These are phyloP conservation scores for pig (Sus scrofa) DNA, from an alignment of 2,113 vertebrate species.

Conservation along the genomic window DNA sequence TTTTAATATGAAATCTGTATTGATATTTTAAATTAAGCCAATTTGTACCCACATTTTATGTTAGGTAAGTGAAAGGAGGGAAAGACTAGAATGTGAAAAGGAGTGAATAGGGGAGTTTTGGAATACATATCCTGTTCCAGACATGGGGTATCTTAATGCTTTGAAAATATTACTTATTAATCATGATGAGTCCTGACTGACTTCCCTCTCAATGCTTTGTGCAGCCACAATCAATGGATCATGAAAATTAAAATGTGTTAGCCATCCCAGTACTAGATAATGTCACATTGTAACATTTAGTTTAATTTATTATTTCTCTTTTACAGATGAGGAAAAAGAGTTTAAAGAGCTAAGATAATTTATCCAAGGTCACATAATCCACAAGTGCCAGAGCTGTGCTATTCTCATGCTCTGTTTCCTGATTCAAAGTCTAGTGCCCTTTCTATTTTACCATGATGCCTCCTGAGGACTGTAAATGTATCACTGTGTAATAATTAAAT, in stretches of 20 bases:
- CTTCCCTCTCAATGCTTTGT: neutral
- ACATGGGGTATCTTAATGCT: neutral
- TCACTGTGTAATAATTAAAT: neutral
- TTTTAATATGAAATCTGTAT: neutral
- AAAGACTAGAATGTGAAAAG: neutral
- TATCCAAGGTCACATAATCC: constrained; percentile 23
- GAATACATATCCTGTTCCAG: neutral
- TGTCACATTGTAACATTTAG: neutral
- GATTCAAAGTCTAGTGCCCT: neutral
- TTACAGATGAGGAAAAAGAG: neutral
- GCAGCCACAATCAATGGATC: neutral
- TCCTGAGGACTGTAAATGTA: neutral
- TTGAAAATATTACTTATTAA: neutral
- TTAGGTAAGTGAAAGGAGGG: neutral
- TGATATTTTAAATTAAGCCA: neutral
- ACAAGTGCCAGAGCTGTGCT: neutral
- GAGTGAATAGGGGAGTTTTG: neutral
- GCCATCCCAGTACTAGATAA: neutral
- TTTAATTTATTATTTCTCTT: constrained; percentile 26
- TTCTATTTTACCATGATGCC: neutral
- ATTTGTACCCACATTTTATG: neutral
- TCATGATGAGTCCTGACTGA: neutral
- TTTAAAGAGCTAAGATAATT: constrained; percentile 1
- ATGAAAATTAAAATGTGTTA: constrained; percentile 8
- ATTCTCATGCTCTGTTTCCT: neutral